Conservation (phyloP, 2,888 invertebrate genomes). For the Himalopsyche tibetana region DNA sequence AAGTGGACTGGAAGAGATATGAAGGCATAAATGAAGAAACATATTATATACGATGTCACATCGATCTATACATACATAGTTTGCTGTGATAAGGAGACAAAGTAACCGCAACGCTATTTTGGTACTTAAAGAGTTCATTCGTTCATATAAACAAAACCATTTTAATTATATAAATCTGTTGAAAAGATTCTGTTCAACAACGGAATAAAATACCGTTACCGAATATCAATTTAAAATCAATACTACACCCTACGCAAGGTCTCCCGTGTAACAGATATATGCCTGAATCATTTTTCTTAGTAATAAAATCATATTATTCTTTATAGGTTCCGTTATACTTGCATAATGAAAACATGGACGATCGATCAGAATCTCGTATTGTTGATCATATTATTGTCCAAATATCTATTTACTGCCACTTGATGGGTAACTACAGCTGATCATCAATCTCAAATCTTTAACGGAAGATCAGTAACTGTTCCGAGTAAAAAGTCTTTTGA, state of each 20-base stretch:
- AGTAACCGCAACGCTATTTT: too few species aligned
- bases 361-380: constrained; percentile 22
- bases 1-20: too few species aligned
- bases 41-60: too few species aligned
- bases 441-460: constrained; percentile 30
- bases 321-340: background rate
- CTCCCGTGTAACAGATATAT: background rate
- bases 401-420: constrained; percentile 20
- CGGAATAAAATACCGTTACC: too few species aligned
- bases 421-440: constrained; percentile 25
- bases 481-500: background rate
- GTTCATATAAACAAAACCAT: too few species aligned
- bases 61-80: too few species aligned
- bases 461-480: constrained; percentile 18
- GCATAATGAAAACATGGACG: constrained; percentile 26
- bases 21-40: too few species aligned
- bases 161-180: too few species aligned
- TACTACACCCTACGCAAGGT: constrained; percentile 12
- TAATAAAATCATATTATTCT: constrained; percentile 28
- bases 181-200: too few species aligned
- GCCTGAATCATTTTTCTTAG: constrained; percentile 30
- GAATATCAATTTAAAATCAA: too few species aligned
- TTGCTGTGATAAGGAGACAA: too few species aligned
- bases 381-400: constrained; percentile 13
- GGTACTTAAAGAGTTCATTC: too few species aligned